These are phyloP conservation scores for Nephrotoma guestfalica DNA, from an alignment of 2,888 invertebrate genomes.

Conservation along the genomic window DNA sequence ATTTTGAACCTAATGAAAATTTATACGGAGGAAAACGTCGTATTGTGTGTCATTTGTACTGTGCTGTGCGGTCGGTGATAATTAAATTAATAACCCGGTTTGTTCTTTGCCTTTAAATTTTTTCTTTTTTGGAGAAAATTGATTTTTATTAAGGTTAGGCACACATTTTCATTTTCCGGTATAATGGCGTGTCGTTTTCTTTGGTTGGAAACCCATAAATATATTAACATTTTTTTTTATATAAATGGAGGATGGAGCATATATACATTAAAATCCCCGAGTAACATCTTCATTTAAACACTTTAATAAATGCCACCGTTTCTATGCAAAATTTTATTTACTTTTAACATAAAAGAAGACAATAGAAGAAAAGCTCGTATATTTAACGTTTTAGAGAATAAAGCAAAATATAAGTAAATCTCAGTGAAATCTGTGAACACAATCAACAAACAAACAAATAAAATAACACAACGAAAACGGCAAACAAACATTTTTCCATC, in stretches of 20 bases:
- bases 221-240: background rate
- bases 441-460: background rate
- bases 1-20: background rate
- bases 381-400: background rate
- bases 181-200: background rate
- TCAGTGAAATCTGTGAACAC: background rate
- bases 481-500: background rate
- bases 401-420: background rate
- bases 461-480: background rate
- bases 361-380: background rate
- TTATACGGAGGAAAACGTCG: background rate
- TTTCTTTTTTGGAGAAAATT: background rate
- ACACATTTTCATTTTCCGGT: background rate
- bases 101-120: background rate
- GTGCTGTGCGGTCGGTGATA: background rate
- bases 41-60: background rate
- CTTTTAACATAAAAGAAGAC: background rate
- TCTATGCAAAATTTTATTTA: background rate
- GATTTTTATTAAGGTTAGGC: background rate
- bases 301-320: background rate
- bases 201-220: background rate
- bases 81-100: background rate
- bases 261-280: background rate
- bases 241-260: background rate
- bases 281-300: background rate